Evolutionary conservation across 1,140 invertebrate species (phyloP), one percentile per base, ranked within the genome.

Genomic region (Thrips palmi): DNA sequence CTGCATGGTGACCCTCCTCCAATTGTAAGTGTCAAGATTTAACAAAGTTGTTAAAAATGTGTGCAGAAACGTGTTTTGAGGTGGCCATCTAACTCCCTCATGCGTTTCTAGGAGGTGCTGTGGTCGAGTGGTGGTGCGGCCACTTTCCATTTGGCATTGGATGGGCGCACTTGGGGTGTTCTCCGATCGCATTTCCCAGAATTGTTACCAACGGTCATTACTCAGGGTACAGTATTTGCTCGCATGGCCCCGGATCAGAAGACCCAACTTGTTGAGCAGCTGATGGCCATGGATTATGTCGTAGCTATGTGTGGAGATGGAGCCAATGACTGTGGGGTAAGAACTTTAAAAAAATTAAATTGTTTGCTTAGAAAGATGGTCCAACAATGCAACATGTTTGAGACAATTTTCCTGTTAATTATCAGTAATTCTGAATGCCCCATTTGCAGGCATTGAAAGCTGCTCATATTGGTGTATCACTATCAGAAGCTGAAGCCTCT

Each of bases 171-270:
- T 1, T 82, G 77, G 74, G 57, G 64, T 0, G 59, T 70, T n/a
- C 56, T 80, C 4, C 67, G 67, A 41, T 58, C 63, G 14, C 62
- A 74, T 52, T 77, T 76, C 55, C 68, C 73, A 1, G 68, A 77
- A 40, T 47, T 78, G 20, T 57, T 82, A 45, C 64, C 70, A 1
- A 63, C 64, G 47, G 48, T 88, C 20, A 56, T 76, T 1, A 70
- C 74, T 0, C 67, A 73, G 46, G 80, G 81, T 3, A 75, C 79
- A 15, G 76, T 97, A 11, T 97, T 89, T 63, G 88, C 89, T 1
- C 64, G 91, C 34, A 96, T 97, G 79, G 80, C 79, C 24, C 91
- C 91, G 0, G 86, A 94, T 42, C 89, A 96, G 58, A 97, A 97
- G 56, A 83, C 86, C 40, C 81, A 92, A 49, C 61, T 96, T 5